Evolutionary conservation across 2,888 invertebrate species (phyloP), one percentile per base, ranked within the genome.

Genomic region (Rhabditoides inermis): DNA sequence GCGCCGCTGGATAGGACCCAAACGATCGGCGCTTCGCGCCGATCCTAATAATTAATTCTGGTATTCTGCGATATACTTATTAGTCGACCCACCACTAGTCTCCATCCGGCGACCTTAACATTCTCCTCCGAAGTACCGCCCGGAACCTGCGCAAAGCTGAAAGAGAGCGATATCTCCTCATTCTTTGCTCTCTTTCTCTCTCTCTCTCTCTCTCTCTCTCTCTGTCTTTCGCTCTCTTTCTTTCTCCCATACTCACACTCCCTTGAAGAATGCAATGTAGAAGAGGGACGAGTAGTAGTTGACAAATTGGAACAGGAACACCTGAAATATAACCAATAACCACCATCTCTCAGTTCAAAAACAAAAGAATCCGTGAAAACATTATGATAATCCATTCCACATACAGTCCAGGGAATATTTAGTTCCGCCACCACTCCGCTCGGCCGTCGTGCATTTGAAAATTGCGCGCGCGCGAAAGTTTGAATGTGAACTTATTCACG

Each of bases 201-300:
- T 25, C 51, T 25, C 22, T 28, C 5, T 27, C 18, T 26, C 12
- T 15, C 15, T 37, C 3, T 4, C 41, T 22, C 7, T 20, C 22
- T 10, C 10, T 20, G n/a, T 39, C 40, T 22, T n/a, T n/a, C 40
- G 40, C 20, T 15, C 10, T 1, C 15, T 32, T 1, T 12, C 15
- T 1, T 12, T 10, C 15, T 32, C 15, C 1, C 12, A 15, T 10
- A 48, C 68, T 55, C 32, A 74, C 72, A 63, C 50, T 60, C 75
- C 73, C 52, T 76, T 76, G 52, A 95, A 91, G 78, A 95, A 95
- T 0, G 95, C 95, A 65, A 94, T 90, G 77, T 94, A 94, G 81
- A 94, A 89, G 76, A 94, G 88, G 2, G 91, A 90, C 12, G 90
- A 88, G 80, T 94, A 94, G 78, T 90, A 91, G 79, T 94, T 94